These are phyloP conservation scores for Gobius niger DNA, from an alignment of 2,113 vertebrate species.

Conservation along the genomic window DNA sequence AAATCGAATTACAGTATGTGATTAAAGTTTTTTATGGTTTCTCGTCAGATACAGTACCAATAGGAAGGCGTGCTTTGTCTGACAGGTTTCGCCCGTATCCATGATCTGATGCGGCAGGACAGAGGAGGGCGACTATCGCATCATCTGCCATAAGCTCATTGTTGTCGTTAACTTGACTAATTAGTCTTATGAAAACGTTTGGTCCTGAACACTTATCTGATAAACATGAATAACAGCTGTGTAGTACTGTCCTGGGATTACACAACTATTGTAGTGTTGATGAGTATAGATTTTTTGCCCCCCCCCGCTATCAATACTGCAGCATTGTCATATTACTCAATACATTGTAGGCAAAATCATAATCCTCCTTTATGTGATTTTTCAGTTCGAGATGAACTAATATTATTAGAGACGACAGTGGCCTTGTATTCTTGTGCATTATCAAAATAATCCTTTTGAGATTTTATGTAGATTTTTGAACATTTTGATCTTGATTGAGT, in stretches of 20 bases:
- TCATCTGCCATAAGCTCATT: conserved; percentile 57
- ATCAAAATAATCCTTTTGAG: too few species aligned
- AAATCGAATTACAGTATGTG: conserved; percentile 71
- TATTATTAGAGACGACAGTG: too few species aligned
- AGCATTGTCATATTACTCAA: background rate
- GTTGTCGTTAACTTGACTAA: conserved; percentile 65
- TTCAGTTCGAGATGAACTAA: too few species aligned
- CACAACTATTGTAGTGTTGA: background rate
- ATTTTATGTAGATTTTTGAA: background rate
- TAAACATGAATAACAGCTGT: conserved; percentile 66
- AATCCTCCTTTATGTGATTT: background rate
- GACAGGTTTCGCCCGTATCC: conserved; percentile 36
- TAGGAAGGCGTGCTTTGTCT: conserved; percentile 27
- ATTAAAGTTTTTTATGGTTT: conserved; percentile 57
- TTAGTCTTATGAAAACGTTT: conserved; percentile 65
- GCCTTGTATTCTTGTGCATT: too few species aligned
- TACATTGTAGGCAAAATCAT: background rate
- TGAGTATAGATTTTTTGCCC: conserved; percentile 15
- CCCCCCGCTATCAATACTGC: background rate
- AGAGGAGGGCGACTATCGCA: conserved; percentile 26
- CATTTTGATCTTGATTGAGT: background rate
- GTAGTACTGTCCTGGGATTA: conserved; percentile 24
- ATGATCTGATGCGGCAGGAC: conserved; percentile 40
- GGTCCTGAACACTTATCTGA: conserved; percentile 65
- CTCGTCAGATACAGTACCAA: conserved; percentile 42